Conservation (phyloP, 2,888 invertebrate species). For the Dolichomitus sp. region DNA sequence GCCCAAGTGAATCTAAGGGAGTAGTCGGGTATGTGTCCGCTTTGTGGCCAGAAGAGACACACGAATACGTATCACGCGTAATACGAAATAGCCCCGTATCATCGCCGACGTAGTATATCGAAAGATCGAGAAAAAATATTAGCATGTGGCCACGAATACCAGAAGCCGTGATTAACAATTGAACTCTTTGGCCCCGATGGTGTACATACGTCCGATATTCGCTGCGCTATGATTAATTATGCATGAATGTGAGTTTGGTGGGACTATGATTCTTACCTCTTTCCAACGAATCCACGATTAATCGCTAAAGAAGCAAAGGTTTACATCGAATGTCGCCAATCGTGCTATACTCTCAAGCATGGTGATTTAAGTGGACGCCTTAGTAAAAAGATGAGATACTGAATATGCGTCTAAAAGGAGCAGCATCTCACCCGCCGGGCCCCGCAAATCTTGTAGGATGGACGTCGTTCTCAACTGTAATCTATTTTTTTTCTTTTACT, state of each 20-base stretch:
- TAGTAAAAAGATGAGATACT: too few relatives aligned
- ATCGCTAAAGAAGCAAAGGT: neutral
- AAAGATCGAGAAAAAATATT: constrained; percentile 25
- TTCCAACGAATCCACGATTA: neutral
- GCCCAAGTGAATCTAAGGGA: neutral
- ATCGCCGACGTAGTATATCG: neutral
- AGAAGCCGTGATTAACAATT: constrained; percentile 26
- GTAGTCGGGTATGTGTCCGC: too few relatives aligned
- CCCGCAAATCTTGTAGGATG: constrained; percentile 55
- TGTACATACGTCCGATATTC: neutral
- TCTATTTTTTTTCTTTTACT: constrained; percentile 18
- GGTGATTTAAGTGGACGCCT: too few relatives aligned
- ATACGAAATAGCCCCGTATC: neutral
- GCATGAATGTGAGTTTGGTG: constrained; percentile 60
- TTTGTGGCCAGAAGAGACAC: too few relatives aligned
- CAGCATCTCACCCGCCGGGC: neutral
- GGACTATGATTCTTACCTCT: neutral
- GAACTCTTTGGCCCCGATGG: constrained; percentile 39
- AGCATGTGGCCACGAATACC: constrained; percentile 10
- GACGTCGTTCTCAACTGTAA: constrained; percentile 72
- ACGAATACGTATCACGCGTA: neutral
- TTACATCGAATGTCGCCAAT: neutral
- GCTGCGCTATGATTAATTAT: constrained; percentile 62
- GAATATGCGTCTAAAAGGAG: neutral
- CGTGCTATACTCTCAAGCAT: neutral